Conservation (phyloP, 1,140 invertebrate species). For the Choristoneura fumiferana region DNA sequence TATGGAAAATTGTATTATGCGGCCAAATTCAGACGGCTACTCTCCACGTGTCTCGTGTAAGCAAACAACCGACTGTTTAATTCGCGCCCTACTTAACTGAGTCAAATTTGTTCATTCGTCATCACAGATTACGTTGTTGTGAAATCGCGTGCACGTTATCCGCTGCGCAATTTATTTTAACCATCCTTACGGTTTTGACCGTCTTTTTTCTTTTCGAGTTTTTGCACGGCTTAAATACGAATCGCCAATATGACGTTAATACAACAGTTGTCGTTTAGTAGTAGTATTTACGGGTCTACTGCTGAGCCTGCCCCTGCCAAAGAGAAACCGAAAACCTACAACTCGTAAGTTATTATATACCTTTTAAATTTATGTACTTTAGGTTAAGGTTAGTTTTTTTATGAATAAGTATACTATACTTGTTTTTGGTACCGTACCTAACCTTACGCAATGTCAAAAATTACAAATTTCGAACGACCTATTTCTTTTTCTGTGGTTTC, state of each 20-base stretch:
- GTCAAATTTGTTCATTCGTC: slow-evolving; percentile 31
- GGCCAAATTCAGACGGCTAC: slow-evolving; percentile 37
- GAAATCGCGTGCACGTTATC: slow-evolving; percentile 32
- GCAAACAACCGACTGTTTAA: slow-evolving; percentile 28
- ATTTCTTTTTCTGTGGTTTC: too few relatives aligned
- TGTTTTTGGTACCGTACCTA: too few relatives aligned
- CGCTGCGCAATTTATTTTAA: slow-evolving; percentile 49
- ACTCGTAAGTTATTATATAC: slow-evolving; percentile 45
- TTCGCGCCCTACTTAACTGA: slow-evolving; percentile 19
- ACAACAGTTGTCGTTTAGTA: slow-evolving; percentile 75
- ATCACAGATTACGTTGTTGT: slow-evolving; percentile 41
- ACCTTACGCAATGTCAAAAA: too few relatives aligned
- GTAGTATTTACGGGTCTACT: slow-evolving; percentile 62
- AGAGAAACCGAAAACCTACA: slow-evolving; percentile 40
- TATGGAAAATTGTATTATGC: slow-evolving; percentile 50
- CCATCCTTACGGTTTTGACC: slow-evolving; percentile 51
- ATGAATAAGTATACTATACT: too few relatives aligned
- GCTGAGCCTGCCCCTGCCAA: slow-evolving; percentile 51
- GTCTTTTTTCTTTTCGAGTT: slow-evolving; percentile 61
- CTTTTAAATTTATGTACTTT: slow-evolving; percentile 22
- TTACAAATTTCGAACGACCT: too few relatives aligned
- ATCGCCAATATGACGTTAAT: slow-evolving; percentile 72
- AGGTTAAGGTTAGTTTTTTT: background rate
- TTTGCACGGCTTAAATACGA: slow-evolving; percentile 69
- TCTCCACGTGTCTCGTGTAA: slow-evolving; percentile 25